Conservation (phyloP, 2,113 vertebrate species). For the Cinclus cinclus region DNA sequence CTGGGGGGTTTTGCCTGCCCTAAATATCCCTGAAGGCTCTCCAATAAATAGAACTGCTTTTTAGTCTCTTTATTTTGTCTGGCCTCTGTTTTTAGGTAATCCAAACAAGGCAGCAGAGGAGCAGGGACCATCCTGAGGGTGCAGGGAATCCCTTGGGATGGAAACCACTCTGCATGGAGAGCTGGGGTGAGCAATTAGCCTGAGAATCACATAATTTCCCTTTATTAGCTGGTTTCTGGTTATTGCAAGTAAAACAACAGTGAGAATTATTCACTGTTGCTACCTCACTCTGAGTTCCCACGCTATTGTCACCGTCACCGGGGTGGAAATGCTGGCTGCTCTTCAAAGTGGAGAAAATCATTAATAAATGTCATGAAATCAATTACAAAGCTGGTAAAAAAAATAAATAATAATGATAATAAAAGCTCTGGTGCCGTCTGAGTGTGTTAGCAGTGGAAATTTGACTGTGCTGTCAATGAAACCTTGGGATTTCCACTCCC, state of each 20-base stretch:
- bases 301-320: background rate
- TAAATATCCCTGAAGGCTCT: background rate
- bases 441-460: background rate
- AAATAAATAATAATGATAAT: no score
- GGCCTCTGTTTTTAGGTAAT: background rate
- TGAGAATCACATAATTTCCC: background rate
- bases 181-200: background rate
- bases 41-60: background rate
- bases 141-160: background rate
- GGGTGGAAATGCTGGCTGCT: background rate
- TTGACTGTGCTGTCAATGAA: fast-evolving
- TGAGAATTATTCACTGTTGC: background rate
- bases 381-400: no score
- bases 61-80: background rate
- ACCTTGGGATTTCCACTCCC: background rate
- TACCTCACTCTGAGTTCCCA: background rate
- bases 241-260: no score
- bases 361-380: background rate
- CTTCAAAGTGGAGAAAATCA: background rate
- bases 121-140: background rate
- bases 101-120: background rate
- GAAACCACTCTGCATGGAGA: background rate
- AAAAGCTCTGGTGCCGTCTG: background rate
- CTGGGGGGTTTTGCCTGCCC: background rate
- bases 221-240: no score